Conservation (phyloP, 1,140 invertebrate genomes). For the Brachystomella parvula region DNA sequence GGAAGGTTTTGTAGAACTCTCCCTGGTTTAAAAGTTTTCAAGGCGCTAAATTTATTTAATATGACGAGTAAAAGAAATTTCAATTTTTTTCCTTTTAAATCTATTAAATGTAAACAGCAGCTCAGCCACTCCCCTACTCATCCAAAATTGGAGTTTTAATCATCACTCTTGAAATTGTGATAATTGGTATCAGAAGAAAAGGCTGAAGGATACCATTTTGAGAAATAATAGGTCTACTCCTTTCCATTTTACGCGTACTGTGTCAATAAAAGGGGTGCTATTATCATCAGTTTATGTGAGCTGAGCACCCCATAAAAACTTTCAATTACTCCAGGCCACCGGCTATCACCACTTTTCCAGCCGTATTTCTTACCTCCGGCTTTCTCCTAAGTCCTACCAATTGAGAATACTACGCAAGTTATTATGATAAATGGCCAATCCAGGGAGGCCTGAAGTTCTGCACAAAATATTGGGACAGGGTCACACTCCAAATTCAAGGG, state of each 20-base stretch:
- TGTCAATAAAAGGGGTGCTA: neutral
- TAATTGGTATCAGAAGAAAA: neutral
- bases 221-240: neutral
- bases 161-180: neutral
- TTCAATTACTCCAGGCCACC: neutral
- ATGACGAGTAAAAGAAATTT: neutral
- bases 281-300: conserved; percentile 1
- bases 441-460: too few relatives aligned
- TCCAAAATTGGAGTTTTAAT: neutral
- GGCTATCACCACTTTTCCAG: neutral
- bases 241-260: conserved; percentile 1
- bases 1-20: neutral
- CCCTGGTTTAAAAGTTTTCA: neutral
- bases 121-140: neutral
- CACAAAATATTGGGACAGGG: too few relatives aligned
- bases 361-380: neutral
- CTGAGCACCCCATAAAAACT: neutral
- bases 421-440: neutral
- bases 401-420: neutral
- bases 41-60: too few relatives aligned
- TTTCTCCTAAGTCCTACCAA: neutral
- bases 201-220: neutral
- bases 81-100: neutral
- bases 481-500: neutral
- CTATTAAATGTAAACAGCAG: neutral